phyloP scores from a whole-genome alignment of 2,113 vertebrate genomes.

The Pholis gunnellus region DNA sequence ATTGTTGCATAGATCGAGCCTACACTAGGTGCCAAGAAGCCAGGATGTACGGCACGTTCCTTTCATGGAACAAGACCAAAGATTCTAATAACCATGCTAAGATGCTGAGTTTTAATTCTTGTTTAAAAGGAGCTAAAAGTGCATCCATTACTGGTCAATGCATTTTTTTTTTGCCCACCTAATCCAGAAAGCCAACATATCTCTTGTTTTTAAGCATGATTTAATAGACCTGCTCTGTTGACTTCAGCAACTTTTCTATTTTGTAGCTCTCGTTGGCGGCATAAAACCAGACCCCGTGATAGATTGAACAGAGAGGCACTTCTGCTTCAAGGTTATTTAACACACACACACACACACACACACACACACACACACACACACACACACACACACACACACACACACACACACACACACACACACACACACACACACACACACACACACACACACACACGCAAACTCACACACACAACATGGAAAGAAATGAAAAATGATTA shows the following conservation, averaged over 20 bases:
- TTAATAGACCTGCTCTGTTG: constrained; percentile 1
- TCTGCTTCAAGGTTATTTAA: neutral
- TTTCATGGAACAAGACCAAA: constrained; percentile 36
- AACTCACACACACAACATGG: neutral
- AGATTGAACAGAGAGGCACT: neutral
- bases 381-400: neutral
- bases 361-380: neutral
- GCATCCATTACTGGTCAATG: neutral
- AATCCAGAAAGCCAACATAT: neutral
- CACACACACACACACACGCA: neutral
- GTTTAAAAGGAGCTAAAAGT: constrained; percentile 8
- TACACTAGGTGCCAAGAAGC: neutral
- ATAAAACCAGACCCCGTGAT: neutral
- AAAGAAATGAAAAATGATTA: neutral
- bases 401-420: neutral
- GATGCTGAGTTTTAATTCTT: constrained; percentile 30
- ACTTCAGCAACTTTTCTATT: neutral
- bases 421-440: neutral
- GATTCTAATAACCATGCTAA: constrained; percentile 20
- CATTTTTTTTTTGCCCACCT: neutral
- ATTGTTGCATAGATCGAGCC: constrained; percentile 10
- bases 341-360: constrained; percentile 10
- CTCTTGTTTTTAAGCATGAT: neutral
- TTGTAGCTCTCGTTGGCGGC: neutral
- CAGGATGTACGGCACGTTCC: constrained; percentile 27